Evolutionary conservation across 2,113 vertebrate genomes (phyloP).

Genomic region (Halcyon malimbica): DNA sequence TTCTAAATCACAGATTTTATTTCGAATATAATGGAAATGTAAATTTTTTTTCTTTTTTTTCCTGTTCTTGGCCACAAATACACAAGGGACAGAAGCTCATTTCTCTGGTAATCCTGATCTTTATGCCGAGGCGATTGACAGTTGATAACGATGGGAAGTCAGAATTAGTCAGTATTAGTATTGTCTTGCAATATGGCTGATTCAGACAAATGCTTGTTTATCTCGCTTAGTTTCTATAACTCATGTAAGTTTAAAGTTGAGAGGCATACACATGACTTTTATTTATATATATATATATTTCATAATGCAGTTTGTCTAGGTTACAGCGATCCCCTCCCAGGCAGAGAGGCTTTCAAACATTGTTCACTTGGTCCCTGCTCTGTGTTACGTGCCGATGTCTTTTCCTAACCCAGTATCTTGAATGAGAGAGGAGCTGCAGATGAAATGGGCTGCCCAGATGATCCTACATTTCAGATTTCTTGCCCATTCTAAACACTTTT

Average conservation of each 20-base stretch:
- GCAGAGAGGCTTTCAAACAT: neutral
- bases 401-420: neutral
- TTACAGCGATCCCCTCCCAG: neutral
- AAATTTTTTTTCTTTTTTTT: neutral
- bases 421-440: neutral
- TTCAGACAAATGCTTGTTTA: slow-evolving; percentile 11
- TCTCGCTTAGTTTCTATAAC: neutral
- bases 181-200: neutral
- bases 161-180: neutral
- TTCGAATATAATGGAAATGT: neutral
- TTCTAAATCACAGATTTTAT: neutral
- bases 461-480: neutral
- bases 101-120: neutral
- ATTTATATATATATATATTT: neutral
- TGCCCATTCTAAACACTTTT: neutral
- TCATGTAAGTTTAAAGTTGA: neutral
- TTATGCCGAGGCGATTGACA: neutral
- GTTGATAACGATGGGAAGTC: neutral
- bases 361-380: neutral
- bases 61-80: neutral
- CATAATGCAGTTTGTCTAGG: neutral
- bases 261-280: neutral
- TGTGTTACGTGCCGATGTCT: neutral
- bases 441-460: neutral
- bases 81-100: neutral